Evolutionary conservation across 1,140 invertebrate genomes (phyloP), one percentile per base, ranked within the genome.

Genomic region (Pachyrhynchus sulphureomaculatus): DNA sequence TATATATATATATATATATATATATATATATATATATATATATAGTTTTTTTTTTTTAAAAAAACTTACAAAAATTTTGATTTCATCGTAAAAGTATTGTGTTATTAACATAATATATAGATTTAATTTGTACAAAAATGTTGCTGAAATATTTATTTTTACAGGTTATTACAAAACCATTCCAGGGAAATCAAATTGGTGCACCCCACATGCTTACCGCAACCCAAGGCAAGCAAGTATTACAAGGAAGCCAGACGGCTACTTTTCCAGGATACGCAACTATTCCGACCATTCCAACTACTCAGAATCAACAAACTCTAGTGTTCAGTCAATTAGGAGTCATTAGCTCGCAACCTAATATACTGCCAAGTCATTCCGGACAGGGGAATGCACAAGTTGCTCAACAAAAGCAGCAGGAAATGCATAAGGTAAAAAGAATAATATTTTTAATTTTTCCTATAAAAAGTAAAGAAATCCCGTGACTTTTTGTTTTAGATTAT

Each of bases 81-180:
- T n/a, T n/a, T n/a, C n/a, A n/a, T n/a, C n/a, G n/a, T n/a, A n/a
- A n/a, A n/a, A n/a, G n/a, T n/a, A n/a, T n/a, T n/a, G n/a, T n/a
- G n/a, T n/a, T n/a, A n/a, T n/a, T n/a, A n/a, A n/a, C n/a, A n/a
- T n/a, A n/a, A n/a, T n/a, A n/a, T n/a, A n/a, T n/a, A n/a, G n/a
- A n/a, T n/a, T n/a, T n/a, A n/a, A n/a, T n/a, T n/a, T n/a, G n/a
- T n/a, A n/a, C n/a, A n/a, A n/a, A n/a, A n/a, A n/a, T n/a, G n/a
- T n/a, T n/a, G n/a, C n/a, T n/a, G n/a, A n/a, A n/a, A n/a, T n/a
- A n/a, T n/a, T n/a, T n/a, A n/a, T n/a, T 44, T 10, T 59, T 77
- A 18, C 69, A 89, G 83, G 88, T 90, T 4, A 91, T 91, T 51
- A 84, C 89, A 3, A 92, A 92, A 73, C 86, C 89, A 0, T 92